phyloP scores from a whole-genome alignment of 2,113 vertebrate species.

The Corythaeola cristata region DNA sequence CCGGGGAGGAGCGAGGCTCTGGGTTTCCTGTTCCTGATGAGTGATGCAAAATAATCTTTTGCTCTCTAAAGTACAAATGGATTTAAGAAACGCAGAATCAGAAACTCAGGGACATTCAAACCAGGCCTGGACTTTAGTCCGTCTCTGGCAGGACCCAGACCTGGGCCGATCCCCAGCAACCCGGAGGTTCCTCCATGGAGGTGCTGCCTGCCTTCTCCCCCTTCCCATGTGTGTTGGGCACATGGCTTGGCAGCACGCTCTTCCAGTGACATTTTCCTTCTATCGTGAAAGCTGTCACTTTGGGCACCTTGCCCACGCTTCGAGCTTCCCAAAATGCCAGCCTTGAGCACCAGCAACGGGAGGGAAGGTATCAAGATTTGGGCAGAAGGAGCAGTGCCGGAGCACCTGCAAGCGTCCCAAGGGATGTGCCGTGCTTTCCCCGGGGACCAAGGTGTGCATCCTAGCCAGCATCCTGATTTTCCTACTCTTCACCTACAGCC shows the following conservation, averaged over 20 bases:
- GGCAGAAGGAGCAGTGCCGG: neutral
- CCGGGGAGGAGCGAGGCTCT: rapidly evolving
- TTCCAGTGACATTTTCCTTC: neutral
- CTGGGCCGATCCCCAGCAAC: neutral
- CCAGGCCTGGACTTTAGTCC: neutral
- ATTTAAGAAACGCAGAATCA: neutral
- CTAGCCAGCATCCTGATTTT: neutral
- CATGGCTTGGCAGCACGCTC: neutral
- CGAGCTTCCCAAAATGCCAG: neutral
- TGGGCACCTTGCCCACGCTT: neutral
- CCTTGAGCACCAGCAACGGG: neutral
- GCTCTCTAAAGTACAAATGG: neutral
- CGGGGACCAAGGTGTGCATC: rapidly evolving
- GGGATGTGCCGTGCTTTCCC: neutral
- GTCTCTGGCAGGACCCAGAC: neutral
- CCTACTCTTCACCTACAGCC: neutral
- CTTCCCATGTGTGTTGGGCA: rapidly evolving
- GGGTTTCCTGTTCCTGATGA: rapidly evolving
- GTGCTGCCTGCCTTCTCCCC: neutral
- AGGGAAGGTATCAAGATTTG: neutral
- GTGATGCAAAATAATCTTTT: neutral
- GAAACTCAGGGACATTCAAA: neutral
- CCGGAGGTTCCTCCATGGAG: neutral
- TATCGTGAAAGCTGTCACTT: neutral
- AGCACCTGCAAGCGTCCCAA: neutral